A percentile compares a stretch with the other conserved stretches of the same genome.
Evolutionary conservation across 2,888 invertebrate genomes (phyloP).

Genomic region (Aphodius granarius): DNA sequence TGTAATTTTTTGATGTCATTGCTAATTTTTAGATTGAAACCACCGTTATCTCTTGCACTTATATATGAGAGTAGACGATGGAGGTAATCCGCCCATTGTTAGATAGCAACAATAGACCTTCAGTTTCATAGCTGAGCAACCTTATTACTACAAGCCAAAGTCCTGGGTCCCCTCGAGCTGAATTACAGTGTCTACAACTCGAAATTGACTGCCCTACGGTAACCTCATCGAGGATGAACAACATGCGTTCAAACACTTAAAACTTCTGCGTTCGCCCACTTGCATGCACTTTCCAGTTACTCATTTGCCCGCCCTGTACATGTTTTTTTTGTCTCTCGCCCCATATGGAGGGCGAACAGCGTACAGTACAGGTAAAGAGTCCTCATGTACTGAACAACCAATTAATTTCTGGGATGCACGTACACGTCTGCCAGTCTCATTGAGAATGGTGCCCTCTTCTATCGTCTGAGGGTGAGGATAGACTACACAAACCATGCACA

Average conservation of each 20-base stretch:
- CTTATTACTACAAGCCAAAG: not conserved
- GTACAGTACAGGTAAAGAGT: not conserved
- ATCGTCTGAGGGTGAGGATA: not conserved
- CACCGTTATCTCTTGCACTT: no score
- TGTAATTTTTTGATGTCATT: no score
- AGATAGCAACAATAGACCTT: not conserved
- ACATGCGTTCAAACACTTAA: not conserved
- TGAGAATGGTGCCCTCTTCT: not conserved
- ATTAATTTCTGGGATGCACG: constrained; percentile 15
- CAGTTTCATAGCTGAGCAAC: not conserved
- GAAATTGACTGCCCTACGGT: not conserved
- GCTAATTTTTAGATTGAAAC: no score
- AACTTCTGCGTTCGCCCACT: not conserved
- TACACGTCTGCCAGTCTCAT: not conserved
- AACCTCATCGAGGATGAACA: not conserved
- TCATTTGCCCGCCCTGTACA: not conserved
- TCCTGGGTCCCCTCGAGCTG: not conserved
- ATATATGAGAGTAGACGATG: not conserved
- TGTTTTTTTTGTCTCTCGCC: not conserved
- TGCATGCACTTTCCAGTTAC: not conserved
- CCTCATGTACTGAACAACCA: constrained; percentile 15
- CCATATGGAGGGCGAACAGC: not conserved
- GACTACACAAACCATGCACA: no score
- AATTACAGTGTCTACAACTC: not conserved
- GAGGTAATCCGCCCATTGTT: not conserved